Conservation (phyloP, 1,140 invertebrate species). For the Calycopis cecrops region DNA sequence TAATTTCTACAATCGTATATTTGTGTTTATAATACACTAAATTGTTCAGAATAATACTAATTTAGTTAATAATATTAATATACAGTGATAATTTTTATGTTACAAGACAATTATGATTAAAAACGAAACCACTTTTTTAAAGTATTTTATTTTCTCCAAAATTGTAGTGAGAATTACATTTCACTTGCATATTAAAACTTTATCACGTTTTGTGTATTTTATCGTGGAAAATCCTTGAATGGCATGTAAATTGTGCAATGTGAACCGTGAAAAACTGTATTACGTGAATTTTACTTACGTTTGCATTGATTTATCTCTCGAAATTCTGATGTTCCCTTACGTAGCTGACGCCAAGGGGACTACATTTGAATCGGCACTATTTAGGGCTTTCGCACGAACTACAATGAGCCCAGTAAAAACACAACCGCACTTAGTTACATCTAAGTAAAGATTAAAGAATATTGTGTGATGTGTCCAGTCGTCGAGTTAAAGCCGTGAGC, state of each 20-base stretch:
- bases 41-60: too few relatives aligned
- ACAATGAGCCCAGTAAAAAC: conserved; percentile 65
- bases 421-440: conserved; percentile 64
- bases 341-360: conserved; percentile 53
- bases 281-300: conserved; percentile 47
- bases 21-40: too few relatives aligned
- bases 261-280: conserved; percentile 28
- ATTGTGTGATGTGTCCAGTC: conserved; percentile 9
- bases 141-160: too few relatives aligned
- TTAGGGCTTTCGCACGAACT: conserved; percentile 69
- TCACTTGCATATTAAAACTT: too few relatives aligned
- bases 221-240: conserved; percentile 33
- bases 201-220: conserved; percentile 6
- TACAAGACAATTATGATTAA: too few relatives aligned
- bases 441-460: conserved; percentile 47
- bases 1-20: too few relatives aligned
- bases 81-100: too few relatives aligned
- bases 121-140: too few relatives aligned
- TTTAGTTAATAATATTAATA: too few relatives aligned
- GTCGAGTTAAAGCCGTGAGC: conserved; percentile 26
- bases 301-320: conserved; percentile 67
- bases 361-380: conserved; percentile 70
- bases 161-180: too few relatives aligned
- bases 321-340: conserved; percentile 49
- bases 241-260: conserved; percentile 48